Conservation (phyloP, 1,140 invertebrate genomes). For the Zelostemma sp. region DNA sequence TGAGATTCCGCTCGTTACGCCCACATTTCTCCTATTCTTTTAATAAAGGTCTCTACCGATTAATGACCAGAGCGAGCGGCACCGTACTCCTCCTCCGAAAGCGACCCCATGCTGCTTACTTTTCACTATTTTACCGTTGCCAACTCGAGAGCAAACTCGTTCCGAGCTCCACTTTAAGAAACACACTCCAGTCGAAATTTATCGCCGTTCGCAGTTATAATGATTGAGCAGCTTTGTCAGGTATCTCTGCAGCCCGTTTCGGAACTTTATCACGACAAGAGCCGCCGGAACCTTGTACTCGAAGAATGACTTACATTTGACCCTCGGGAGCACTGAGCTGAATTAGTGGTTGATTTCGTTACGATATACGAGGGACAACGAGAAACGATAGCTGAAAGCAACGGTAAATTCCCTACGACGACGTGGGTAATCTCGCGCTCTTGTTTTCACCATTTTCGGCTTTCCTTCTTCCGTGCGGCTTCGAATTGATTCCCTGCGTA, state of each 20-base stretch:
- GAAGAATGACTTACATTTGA: conserved; percentile 33
- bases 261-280: conserved; percentile 24
- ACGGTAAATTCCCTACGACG: not conserved
- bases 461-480: not conserved
- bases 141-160: not conserved
- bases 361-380: conserved; percentile 22
- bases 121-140: not conserved
- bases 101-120: not conserved
- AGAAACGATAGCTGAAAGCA: not conserved
- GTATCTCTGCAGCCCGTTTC: too few relatives aligned
- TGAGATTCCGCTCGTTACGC: conserved; percentile 43
- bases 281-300: conserved; percentile 17
- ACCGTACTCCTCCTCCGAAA: not conserved
- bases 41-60: conserved; percentile 49
- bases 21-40: conserved; percentile 55
- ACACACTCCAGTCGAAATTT: too few relatives aligned
- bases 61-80: conserved; percentile 30
- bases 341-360: conserved; percentile 45
- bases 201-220: too few relatives aligned
- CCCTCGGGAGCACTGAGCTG: conserved; percentile 36
- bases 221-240: too few relatives aligned
- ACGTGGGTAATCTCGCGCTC: not conserved
- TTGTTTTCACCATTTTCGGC: conserved; percentile 1
- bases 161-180: not conserved
- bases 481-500: too few relatives aligned